Conservation (phyloP, 2,888 invertebrate species). For the Abscondita cerata region DNA sequence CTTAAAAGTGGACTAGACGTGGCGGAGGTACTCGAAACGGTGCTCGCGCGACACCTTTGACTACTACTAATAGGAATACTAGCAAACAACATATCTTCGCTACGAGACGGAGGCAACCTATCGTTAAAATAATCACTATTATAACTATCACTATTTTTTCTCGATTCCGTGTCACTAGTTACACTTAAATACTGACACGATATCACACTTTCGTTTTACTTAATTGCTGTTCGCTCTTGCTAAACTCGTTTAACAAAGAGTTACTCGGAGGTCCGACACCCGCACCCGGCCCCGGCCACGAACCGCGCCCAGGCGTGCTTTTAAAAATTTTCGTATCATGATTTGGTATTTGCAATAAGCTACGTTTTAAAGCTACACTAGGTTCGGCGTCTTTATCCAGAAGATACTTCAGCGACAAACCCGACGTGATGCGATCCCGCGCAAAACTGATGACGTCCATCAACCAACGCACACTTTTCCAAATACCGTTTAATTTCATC, state of each 20-base stretch:
- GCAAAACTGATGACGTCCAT: constrained; percentile 95
- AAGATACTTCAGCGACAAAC: constrained; percentile 57
- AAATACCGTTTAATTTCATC: constrained; percentile 82
- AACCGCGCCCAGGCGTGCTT: constrained; percentile 79
- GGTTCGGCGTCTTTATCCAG: constrained; percentile 56
- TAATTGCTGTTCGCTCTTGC: constrained; percentile 83
- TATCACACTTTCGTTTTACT: constrained; percentile 60
- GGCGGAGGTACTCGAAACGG: constrained; percentile 69
- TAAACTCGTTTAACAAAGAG: constrained; percentile 67
- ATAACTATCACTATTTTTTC: constrained; percentile 55
- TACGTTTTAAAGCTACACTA: constrained; percentile 60
- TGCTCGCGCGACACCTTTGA: constrained; percentile 55
- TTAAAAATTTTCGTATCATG: constrained; percentile 78
- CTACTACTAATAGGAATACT: constrained; percentile 32
- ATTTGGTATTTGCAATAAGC: constrained; percentile 71
- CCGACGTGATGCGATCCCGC: constrained; percentile 71
- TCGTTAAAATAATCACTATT: constrained; percentile 53
- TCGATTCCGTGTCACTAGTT: constrained; percentile 56
- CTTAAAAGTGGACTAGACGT: constrained; percentile 74
- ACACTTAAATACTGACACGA: constrained; percentile 65
- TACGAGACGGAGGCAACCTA: constrained; percentile 77
- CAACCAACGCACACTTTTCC: constrained; percentile 96
- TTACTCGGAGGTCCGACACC: constrained; percentile 61
- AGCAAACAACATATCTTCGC: constrained; percentile 75
- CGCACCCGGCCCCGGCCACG: constrained; percentile 83